Base-by-base conservation (phyloP, 2,113 vertebrate species). In the Talpa occidentalis region DNA sequence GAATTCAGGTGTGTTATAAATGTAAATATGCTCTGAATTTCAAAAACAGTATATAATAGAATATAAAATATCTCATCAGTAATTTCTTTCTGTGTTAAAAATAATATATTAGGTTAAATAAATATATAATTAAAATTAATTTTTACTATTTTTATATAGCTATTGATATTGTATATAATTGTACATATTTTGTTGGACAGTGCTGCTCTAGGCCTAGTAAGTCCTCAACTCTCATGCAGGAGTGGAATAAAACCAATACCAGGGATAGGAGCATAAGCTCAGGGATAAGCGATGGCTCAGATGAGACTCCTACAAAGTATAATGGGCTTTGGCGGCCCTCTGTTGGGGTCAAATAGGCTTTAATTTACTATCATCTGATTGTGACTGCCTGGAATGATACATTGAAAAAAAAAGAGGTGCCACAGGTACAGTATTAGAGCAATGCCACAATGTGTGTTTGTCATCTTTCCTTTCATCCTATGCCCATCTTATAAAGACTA, bases 71-170 rank as follows among this genome's bases (percentile, higher is more conserved):
- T 54, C 24, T 77, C 44, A 87, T 44, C 72, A 77, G 77, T 8
- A 28, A 69, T 74, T 88, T 91, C 19, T 56, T 80, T 59, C 49
- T 35, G 60, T 73, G 40, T 37, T 44, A 92, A 17, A 54, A 52
- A 66, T 84, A 42, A 91, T 56, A 44, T 35, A 54, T 44, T 66
- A 30, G 30, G 6, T 60, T 79, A 78, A 74, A 69, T 79, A 78
- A 74, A 69, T 69, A 67, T 40, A 84, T 47, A 10, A 78, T 67
- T 80, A 81, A 69, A 66, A 70, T 87, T 76, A 91, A 88, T 54
- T 56, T 47, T 26, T 42, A 40, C 19, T 78, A 6, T 54, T 92
- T 77, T 67, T 80, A 91, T 49, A 32, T 49, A 78, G 54, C 64
- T 80, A 72, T 35, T 76, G 49, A 94, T 21, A 60, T n/a, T 56